Conservation (phyloP, 2,113 vertebrate genomes). For the Urocitellus parryii region DNA sequence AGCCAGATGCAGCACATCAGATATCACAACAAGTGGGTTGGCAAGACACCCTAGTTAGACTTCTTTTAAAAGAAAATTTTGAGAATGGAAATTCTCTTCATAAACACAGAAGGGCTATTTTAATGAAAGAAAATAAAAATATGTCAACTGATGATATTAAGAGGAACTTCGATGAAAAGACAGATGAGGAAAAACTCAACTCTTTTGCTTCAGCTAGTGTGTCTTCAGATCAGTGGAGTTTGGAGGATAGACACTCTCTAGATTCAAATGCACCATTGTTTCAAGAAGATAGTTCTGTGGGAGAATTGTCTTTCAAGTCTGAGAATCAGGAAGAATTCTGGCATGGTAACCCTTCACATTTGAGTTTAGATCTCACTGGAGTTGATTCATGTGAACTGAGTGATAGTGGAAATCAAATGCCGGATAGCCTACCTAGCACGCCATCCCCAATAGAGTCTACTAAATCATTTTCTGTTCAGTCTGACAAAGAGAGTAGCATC, state of each 20-base stretch:
- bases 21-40: slow-evolving; percentile 95
- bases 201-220: slow-evolving; percentile 80
- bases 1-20: slow-evolving; percentile 93
- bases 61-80: slow-evolving; percentile 91
- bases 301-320: slow-evolving; percentile 86
- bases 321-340: slow-evolving; percentile 89
- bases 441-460: slow-evolving; percentile 93
- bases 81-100: slow-evolving; percentile 71
- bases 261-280: slow-evolving; percentile 86
- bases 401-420: slow-evolving; percentile 91
- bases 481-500: slow-evolving; percentile 88
- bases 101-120: slow-evolving; percentile 82
- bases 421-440: slow-evolving; percentile 94
- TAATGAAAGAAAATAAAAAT: slow-evolving; percentile 85
- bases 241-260: slow-evolving; percentile 90
- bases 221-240: slow-evolving; percentile 87
- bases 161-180: slow-evolving; percentile 81
- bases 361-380: slow-evolving; percentile 94
- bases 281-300: slow-evolving; percentile 88
- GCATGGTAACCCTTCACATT: slow-evolving; percentile 89
- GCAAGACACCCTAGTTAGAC: slow-evolving; percentile 96
- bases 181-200: slow-evolving; percentile 86
- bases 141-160: slow-evolving; percentile 82
- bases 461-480: slow-evolving; percentile 90
- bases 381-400: slow-evolving; percentile 89